Evolutionary conservation across 2,888 invertebrate species (phyloP).

Genomic region (Pollenia griseotomentosa): DNA sequence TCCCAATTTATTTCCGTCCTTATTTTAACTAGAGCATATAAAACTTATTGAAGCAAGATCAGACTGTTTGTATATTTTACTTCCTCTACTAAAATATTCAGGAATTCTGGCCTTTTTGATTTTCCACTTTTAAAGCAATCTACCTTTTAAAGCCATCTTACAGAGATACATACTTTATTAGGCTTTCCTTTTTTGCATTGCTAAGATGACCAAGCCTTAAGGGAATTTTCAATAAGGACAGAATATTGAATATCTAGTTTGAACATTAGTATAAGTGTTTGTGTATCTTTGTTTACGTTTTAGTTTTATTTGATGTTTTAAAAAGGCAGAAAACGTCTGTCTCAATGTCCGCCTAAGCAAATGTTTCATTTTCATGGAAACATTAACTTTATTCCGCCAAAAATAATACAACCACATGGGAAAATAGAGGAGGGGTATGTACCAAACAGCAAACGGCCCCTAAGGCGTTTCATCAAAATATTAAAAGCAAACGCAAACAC

Average conservation of each 20-base stretch:
- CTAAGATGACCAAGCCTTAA: constrained; percentile 18
- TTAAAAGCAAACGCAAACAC: constrained; percentile 28
- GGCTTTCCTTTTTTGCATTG: background rate
- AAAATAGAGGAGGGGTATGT: background rate
- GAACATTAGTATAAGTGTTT: constrained; percentile 1
- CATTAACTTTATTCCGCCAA: constrained; percentile 41
- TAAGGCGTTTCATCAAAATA: constrained; percentile 48
- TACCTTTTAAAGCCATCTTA: constrained; percentile 8
- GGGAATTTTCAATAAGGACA: constrained; percentile 10
- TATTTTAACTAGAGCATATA: too few relatives aligned
- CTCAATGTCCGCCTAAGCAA: constrained; percentile 35
- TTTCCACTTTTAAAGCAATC: background rate
- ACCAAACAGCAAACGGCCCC: constrained; percentile 30
- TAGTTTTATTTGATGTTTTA: constrained; percentile 21
- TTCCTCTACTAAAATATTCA: constrained; percentile 22
- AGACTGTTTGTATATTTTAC: background rate
- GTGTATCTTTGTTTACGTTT: constrained; percentile 1
- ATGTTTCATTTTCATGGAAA: constrained; percentile 49
- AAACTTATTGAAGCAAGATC: background rate
- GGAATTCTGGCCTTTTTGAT: background rate
- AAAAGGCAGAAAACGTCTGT: constrained; percentile 20
- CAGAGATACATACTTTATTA: background rate
- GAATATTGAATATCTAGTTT: constrained; percentile 13
- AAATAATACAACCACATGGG: background rate
- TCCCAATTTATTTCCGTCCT: background rate